phyloP scores from a whole-genome alignment of 2,113 vertebrate genomes.

The Odocoileus virginianus region DNA sequence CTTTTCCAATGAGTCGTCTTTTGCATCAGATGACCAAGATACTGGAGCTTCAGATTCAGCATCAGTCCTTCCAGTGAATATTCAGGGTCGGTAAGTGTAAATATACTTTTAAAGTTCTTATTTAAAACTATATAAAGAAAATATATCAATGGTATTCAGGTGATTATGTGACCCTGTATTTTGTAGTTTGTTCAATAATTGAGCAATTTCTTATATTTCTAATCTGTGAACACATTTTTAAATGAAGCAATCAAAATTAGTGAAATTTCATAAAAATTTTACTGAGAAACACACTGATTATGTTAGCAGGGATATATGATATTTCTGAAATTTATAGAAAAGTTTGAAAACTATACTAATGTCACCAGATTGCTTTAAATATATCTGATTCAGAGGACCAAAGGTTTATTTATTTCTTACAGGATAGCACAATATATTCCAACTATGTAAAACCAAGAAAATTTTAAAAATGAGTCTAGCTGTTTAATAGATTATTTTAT shows the following conservation, averaged over 20 bases:
- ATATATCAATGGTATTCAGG: background rate
- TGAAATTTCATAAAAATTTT: background rate
- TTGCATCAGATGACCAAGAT: background rate
- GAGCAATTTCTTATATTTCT: background rate
- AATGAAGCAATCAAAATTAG: background rate
- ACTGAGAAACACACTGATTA: background rate
- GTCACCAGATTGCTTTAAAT: background rate
- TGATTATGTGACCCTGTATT: background rate
- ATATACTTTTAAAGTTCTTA: background rate
- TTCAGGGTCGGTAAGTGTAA: background rate
- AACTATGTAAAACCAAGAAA: background rate
- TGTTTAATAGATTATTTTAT: background rate
- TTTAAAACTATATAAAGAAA: constrained; percentile 2
- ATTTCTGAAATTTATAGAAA: background rate
- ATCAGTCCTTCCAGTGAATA: background rate
- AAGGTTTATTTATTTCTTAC: background rate
- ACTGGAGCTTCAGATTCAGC: background rate
- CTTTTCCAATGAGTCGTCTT: background rate
- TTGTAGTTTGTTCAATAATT: background rate
- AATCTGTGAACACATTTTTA: background rate
- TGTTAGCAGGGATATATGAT: background rate
- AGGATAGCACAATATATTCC: background rate
- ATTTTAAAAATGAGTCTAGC: background rate
- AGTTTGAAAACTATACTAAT: background rate
- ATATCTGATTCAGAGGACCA: background rate